A percentile compares a stretch with the other conserved stretches of the same genome.
phyloP scores from a whole-genome alignment of 2,888 invertebrate species.

The Drosophila differens region DNA sequence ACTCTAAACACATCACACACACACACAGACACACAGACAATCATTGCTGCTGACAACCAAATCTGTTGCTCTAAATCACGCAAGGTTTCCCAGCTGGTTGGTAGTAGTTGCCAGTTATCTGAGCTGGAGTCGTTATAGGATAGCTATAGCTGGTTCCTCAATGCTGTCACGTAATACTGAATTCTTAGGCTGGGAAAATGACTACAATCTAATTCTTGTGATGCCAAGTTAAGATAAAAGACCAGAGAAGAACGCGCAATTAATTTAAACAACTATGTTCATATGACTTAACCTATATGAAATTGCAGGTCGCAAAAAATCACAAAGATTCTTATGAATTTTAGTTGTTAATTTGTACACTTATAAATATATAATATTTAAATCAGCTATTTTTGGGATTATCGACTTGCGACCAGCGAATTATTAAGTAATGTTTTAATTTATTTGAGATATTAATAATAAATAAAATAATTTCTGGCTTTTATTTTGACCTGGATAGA shows the following conservation, averaged over 20 bases:
- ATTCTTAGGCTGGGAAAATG: constrained; percentile 33
- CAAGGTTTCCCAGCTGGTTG: constrained; percentile 9
- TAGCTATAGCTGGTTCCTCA: constrained; percentile 14
- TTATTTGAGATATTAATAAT: neutral
- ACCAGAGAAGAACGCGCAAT: constrained; percentile 11
- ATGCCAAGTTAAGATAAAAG: constrained; percentile 45
- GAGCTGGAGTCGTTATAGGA: constrained; percentile 7
- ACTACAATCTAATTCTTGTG: neutral
- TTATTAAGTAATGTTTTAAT: neutral
- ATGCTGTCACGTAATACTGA: constrained; percentile 30
- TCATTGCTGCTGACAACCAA: constrained; percentile 58
- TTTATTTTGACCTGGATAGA: neutral
- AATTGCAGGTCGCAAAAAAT: neutral
- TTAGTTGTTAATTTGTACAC: neutral
- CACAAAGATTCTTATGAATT: neutral
- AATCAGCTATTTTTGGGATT: neutral
- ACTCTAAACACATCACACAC: constrained; percentile 43
- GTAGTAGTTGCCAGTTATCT: constrained; percentile 2
- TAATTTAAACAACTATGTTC: constrained; percentile 63
- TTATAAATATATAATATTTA: neutral
- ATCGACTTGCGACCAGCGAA: neutral
- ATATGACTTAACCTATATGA: constrained; percentile 31
- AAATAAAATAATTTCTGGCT: neutral
- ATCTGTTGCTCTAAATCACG: constrained; percentile 63
- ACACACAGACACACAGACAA: constrained; percentile 30